phyloP scores from a whole-genome alignment of 2,113 vertebrate genomes.

The Leptocoma aspasia region DNA sequence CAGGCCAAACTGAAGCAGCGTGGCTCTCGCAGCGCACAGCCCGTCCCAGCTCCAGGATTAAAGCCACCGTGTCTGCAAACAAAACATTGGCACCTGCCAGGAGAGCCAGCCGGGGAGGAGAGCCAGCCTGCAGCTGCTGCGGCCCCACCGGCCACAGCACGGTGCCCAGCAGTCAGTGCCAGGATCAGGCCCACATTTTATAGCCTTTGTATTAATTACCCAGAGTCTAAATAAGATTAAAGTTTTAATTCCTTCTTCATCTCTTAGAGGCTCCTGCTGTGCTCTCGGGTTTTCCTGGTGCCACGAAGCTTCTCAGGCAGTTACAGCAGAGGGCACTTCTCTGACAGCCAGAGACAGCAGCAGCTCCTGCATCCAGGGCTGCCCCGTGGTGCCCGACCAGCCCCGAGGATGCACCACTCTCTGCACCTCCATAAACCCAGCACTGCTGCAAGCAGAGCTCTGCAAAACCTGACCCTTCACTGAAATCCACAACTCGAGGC shows the following conservation, averaged over 20 bases:
- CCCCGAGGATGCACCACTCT: neutral
- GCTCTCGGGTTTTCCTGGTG: conserved; percentile 5
- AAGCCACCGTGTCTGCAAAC: conserved; percentile 28
- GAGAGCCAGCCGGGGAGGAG: neutral
- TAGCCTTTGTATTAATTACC: conserved; percentile 43
- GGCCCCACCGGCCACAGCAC: fast-evolving
- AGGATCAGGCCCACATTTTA: conserved; percentile 4
- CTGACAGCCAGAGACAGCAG: neutral
- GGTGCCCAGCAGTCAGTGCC: fast-evolving
- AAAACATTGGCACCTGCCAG: neutral
- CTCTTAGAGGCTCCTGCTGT: conserved; percentile 20
- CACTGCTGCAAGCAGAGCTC: neutral
- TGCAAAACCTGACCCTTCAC: neutral
- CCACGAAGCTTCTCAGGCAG: conserved; percentile 13
- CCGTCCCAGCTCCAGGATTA: neutral
- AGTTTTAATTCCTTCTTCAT: conserved; percentile 46
- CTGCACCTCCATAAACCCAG: neutral
- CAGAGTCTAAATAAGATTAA: conserved; percentile 42
- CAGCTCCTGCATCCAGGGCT: neutral
- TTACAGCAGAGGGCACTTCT: conserved; percentile 45
- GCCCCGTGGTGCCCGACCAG: fast-evolving
- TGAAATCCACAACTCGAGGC: neutral
- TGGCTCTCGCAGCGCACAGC: neutral
- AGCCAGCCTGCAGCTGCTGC: neutral
- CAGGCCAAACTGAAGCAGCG: neutral